Evolutionary conservation across 2,888 invertebrate species (phyloP).

Genomic region (Erebia aethiops): DNA sequence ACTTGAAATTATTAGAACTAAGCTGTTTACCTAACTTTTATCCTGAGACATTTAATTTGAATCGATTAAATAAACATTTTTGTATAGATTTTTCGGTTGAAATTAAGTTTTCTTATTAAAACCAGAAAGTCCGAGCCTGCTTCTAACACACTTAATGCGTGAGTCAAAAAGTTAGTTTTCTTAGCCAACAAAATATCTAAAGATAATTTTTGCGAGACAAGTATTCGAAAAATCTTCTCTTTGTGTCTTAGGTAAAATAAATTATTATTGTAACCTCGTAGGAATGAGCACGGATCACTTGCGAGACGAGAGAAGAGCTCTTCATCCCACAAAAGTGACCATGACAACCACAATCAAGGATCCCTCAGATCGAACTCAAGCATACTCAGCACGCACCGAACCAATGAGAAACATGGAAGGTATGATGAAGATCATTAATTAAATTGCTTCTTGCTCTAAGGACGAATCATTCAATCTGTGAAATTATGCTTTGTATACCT

Average conservation of each 20-base stretch:
- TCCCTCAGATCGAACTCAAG: slow-evolving; percentile 84
- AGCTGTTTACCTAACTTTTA: slow-evolving; percentile 8
- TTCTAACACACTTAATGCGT: no score
- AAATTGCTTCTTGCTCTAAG: slow-evolving; percentile 14
- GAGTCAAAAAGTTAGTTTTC: no score
- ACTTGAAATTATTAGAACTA: slow-evolving; percentile 1
- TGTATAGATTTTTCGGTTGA: no score
- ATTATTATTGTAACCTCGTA: slow-evolving; percentile 39
- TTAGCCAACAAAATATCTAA: no score
- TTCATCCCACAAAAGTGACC: slow-evolving; percentile 64
- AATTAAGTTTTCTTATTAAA: no score
- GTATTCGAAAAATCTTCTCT: not conserved
- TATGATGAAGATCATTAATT: slow-evolving; percentile 43
- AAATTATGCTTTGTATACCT: not conserved
- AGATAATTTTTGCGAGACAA: not conserved
- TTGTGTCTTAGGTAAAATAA: not conserved
- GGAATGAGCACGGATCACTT: slow-evolving; percentile 73
- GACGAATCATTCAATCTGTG: not conserved
- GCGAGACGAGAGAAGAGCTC: slow-evolving; percentile 71
- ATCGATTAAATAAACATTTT: no score
- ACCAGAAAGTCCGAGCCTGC: no score
- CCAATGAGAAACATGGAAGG: slow-evolving; percentile 78
- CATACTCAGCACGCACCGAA: slow-evolving; percentile 81
- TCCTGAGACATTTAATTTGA: not conserved
- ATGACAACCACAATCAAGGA: slow-evolving; percentile 74